Conservation (phyloP, 2,113 vertebrate species). For the Cephalopholis sonnerati region DNA sequence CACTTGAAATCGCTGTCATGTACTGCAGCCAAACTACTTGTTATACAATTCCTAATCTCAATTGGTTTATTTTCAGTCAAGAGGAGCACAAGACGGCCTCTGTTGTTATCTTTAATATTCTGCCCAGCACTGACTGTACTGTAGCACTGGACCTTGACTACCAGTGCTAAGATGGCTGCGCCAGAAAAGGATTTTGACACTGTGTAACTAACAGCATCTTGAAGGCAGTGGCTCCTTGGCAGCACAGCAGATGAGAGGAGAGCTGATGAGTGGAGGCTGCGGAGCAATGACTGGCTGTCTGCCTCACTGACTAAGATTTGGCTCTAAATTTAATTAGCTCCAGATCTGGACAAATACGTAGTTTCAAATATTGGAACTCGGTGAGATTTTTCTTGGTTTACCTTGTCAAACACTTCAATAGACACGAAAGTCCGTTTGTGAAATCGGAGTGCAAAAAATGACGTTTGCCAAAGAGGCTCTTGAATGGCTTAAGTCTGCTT, state of each 20-base stretch:
- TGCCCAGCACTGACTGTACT: slow-evolving; percentile 13
- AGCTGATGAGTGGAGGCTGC: slow-evolving; percentile 39
- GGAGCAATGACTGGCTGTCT: slow-evolving; percentile 37
- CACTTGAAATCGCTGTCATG: background rate
- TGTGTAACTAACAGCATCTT: slow-evolving; percentile 43
- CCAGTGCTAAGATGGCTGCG: slow-evolving; percentile 14
- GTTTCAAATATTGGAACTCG: slow-evolving; percentile 48
- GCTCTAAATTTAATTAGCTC: slow-evolving; percentile 56
- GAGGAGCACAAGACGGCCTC: background rate
- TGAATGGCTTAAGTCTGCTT: background rate
- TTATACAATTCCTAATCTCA: slow-evolving; percentile 4
- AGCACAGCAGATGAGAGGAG: slow-evolving; percentile 36
- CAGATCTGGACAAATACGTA: slow-evolving; percentile 40
- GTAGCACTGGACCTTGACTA: slow-evolving; percentile 42
- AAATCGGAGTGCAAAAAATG: slow-evolving; percentile 24
- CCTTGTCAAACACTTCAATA: slow-evolving; percentile 35
- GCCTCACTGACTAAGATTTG: slow-evolving; percentile 34
- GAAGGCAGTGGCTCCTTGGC: slow-evolving; percentile 35
- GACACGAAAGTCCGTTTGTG: slow-evolving; percentile 38
- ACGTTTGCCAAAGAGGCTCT: slow-evolving; percentile 11
- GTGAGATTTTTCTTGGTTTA: slow-evolving; percentile 29
- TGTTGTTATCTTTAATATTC: slow-evolving; percentile 29
- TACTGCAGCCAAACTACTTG: slow-evolving; percentile 8
- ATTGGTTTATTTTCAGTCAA: slow-evolving; percentile 24
- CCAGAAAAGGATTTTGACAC: slow-evolving; percentile 40